Evolutionary conservation across 92 coral and sea anemone genomes (phyloP), one percentile per base, ranked within the genome.

Genomic region (Epizoanthus fatuus): DNA sequence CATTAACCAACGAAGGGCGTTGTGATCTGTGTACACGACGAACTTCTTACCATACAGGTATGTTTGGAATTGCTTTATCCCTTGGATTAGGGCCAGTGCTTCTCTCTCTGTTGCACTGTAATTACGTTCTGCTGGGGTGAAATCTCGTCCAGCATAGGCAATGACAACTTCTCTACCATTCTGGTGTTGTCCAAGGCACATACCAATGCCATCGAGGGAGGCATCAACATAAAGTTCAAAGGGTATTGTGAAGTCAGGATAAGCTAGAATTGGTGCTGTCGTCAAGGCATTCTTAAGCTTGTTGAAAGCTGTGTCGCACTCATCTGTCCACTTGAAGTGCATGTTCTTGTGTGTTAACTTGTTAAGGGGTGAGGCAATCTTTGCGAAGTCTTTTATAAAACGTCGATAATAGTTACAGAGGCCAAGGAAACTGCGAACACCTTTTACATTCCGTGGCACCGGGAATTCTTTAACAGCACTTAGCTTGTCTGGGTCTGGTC

Each of bases 141-240:
- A 72, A 29, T 74, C 84, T 5, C 93, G 63, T 2, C 91, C 91
- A 14, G 88, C 94, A 40, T 91, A 91, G 17, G 86, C 89, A 3
- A 91, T 79, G 0, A 83, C 94, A 1, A 52, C 74, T 64, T 91
- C 89, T 14, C 19, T 40, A 1, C 64, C 83, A 37, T 83, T 79
- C 3, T 67, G 69, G 22, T 52, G 56, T 66, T 91, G 91, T 12
- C 90, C 91, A n/a, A 90, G 62, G 10, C 86, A 56, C 64, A 63
- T 22, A 15, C 93, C 93, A n/a, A 90, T 81, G 17, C 88, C 91
- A 15, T 57, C 45, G 3, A 64, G 69, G 49, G 85, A 81, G 6
- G 91, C 93, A 45, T 90, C 93, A 0, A 75, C 77, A 63, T 72
- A 81, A 3, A 90, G 75, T 12, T 86, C 91, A 22, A 86, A 86